phyloP scores from a whole-genome alignment of 1,140 invertebrate species.

The Drosophila aff. region DNA sequence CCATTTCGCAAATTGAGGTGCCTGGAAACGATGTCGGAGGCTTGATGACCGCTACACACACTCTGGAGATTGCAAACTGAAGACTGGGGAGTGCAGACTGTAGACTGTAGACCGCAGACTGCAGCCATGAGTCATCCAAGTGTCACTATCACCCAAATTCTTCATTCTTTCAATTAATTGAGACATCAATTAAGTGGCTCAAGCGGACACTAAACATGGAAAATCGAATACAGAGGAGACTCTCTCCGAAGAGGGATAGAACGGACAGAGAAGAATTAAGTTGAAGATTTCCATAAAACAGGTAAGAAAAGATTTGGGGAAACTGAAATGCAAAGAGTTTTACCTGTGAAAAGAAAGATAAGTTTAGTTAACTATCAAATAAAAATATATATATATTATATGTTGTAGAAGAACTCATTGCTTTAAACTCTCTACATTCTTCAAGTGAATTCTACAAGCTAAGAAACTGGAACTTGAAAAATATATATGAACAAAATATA shows the following conservation, averaged over 20 bases:
- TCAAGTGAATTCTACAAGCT: background rate
- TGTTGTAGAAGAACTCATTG: too few species aligned
- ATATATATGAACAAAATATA: too few species aligned
- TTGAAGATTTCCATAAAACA: background rate
- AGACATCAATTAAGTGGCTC: background rate
- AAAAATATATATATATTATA: background rate
- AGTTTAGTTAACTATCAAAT: too few species aligned
- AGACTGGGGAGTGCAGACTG: background rate
- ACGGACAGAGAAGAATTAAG: background rate
- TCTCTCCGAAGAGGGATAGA: too few species aligned
- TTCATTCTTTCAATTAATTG: constrained; percentile 5
- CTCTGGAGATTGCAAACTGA: background rate
- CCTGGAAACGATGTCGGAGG: constrained; percentile 31
- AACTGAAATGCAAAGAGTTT: background rate
- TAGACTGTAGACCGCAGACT: background rate
- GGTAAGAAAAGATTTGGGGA: background rate
- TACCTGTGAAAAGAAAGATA: too few species aligned
- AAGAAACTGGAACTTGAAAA: background rate
- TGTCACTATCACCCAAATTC: constrained; percentile 3
- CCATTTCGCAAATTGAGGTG: constrained; percentile 42
- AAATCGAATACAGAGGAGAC: background rate
- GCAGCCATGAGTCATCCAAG: constrained; percentile 8
- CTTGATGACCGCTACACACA: constrained; percentile 7
- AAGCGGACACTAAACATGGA: background rate
- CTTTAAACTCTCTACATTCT: background rate